Evolutionary conservation across 2,888 invertebrate species (phyloP), one percentile per base, ranked within the genome.

Genomic region (Mycogona germanica): DNA sequence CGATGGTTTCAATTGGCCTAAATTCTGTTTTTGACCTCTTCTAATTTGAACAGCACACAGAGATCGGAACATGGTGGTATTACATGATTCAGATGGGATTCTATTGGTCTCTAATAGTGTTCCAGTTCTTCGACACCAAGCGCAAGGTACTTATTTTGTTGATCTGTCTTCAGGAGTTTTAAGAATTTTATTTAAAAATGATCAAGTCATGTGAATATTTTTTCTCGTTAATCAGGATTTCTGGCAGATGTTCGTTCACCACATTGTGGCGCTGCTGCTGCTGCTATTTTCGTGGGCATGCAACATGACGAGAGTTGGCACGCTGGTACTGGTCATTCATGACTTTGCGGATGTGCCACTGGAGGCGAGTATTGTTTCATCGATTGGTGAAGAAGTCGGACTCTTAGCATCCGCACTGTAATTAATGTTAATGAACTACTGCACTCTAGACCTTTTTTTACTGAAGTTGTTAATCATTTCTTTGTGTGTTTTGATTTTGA

Each of bases 201-300:
- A n/a, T n/a, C n/a, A n/a, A n/a, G n/a, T n/a, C 35, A n/a, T 49
- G 28, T 54, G 38, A 46, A 30, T 28, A 29, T 26, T 38, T 29
- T 26, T 42, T 25, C 26, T n/a, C 2, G 28, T 28, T 40, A 38
- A 9, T 2, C 7, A 58, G 58, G 91, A 91, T 73, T 96, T 97
- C 72, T 89, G 89, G 86, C 92, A 96, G 75, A 97, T 98, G 92
- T 93, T 97, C 71, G 76, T 93, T 52, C 97, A 98, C 73, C 97
- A 98, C 69, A 79, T 93, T 66, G 89, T 91, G 23, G 95, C 97
- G 38, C 84, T 98, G 61, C 71, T 81, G 41, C 77, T 98, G 58
- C 79, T 98, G 74, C 81, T 80, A 54, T 84, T 96, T 68, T 95
- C 95, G 59, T 98, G 95, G 92, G 80, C 88, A 5, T 87, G 87